Percentiles rank a stretch among this genome's conserved stretches.
Conservation (phyloP, 2,888 invertebrate species). For the Leptinotarsa tumamoca region DNA sequence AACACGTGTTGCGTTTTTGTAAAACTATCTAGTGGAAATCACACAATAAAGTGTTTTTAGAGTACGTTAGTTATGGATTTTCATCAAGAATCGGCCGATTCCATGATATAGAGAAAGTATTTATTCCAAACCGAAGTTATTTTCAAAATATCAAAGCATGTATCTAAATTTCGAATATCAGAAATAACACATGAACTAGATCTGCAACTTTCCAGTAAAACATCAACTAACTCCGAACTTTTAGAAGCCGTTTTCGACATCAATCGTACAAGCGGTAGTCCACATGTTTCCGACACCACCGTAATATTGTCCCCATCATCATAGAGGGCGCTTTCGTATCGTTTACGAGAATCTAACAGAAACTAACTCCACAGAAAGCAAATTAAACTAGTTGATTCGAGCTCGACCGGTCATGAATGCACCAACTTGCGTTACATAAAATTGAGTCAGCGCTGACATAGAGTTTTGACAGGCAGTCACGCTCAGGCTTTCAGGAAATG, state of each 20-base stretch:
- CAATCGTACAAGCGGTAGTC: not conserved
- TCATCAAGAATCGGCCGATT: no score
- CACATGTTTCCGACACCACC: not conserved
- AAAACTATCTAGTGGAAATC: no score
- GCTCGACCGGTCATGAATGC: constrained; percentile 8
- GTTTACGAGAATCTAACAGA: constrained; percentile 7
- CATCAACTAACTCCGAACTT: not conserved
- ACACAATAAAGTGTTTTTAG: no score
- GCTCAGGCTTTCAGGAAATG: constrained; percentile 15
- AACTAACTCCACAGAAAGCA: constrained; percentile 18
- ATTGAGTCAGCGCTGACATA: not conserved
- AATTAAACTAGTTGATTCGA: constrained; percentile 17
- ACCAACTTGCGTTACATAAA: constrained; percentile 4
- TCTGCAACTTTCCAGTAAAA: no score
- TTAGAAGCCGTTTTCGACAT: not conserved
- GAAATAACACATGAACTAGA: no score
- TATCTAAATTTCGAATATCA: no score
- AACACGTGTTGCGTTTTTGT: no score
- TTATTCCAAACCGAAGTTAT: no score
- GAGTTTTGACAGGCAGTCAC: constrained; percentile 13
- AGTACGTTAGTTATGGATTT: no score
- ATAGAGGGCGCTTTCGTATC: constrained; percentile 1
- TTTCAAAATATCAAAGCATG: no score
- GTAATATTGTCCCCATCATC: not conserved
- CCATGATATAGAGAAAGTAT: no score